phyloP scores from a whole-genome alignment of 2,888 invertebrate genomes.

The Antitype chi region DNA sequence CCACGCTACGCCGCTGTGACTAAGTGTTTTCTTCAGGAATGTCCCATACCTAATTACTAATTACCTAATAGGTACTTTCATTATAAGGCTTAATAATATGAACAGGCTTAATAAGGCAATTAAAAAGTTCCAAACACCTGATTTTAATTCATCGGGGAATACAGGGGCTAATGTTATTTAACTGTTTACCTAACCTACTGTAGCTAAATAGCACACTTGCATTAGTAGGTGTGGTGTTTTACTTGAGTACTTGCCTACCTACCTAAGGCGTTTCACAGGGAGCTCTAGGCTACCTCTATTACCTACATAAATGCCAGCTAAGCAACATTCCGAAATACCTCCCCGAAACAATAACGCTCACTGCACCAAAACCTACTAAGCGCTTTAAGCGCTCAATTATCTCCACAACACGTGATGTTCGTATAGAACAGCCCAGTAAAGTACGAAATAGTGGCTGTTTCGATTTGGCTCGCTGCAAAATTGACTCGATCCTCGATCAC shows the following conservation, averaged over 20 bases:
- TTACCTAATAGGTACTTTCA: no score
- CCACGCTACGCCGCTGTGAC: no score
- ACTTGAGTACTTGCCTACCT: background rate
- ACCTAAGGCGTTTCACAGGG: background rate
- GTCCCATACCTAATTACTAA: no score
- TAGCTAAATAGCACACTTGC: background rate
- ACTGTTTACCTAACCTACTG: background rate
- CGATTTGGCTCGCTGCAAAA: slow-evolving; percentile 70
- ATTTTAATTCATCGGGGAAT: background rate
- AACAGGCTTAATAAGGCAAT: background rate
- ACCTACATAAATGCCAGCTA: slow-evolving; percentile 6
- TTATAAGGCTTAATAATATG: background rate
- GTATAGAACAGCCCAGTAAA: slow-evolving; percentile 31
- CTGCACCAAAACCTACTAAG: slow-evolving; percentile 55
- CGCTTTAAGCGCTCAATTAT: slow-evolving; percentile 64
- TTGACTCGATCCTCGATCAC: slow-evolving; percentile 69
- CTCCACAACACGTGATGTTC: slow-evolving; percentile 54
- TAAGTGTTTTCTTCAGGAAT: background rate
- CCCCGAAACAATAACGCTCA: slow-evolving; percentile 40
- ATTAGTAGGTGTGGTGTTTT: background rate
- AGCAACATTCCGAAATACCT: slow-evolving; percentile 36
- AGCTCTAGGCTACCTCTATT: slow-evolving; percentile 4
- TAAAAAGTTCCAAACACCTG: background rate
- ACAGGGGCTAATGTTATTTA: background rate
- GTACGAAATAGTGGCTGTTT: slow-evolving; percentile 64